These are phyloP conservation scores for Acrossocheilus fasciatus DNA, from an alignment of 2,797 vertebrate genomes.

Conservation along the genomic window DNA sequence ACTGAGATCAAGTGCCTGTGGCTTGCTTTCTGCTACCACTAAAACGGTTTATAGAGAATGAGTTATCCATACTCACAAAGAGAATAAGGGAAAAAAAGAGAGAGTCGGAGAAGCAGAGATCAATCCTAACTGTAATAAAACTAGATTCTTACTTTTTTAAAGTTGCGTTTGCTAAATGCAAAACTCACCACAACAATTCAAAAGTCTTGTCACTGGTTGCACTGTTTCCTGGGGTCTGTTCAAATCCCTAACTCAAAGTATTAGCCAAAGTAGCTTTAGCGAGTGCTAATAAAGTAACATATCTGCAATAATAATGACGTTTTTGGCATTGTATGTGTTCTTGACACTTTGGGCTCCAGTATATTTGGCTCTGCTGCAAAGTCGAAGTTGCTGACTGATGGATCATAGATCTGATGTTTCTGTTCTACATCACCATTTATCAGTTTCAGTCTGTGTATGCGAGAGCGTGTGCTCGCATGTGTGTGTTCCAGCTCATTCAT, in stretches of 20 bases:
- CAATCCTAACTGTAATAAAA: neutral
- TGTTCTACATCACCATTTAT: constrained; percentile 1
- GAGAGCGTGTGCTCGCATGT: neutral
- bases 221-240: neutral
- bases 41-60: constrained; percentile 22
- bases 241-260: neutral
- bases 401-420: neutral
- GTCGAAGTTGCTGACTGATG: neutral
- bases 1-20: constrained; percentile 58
- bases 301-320: neutral
- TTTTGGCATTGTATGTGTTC: constrained; percentile 4
- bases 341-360: neutral
- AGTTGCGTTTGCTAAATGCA: neutral
- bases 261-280: neutral
- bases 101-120: neutral
- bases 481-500: constrained; percentile 24
- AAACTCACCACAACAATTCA: neutral
- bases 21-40: constrained; percentile 29
- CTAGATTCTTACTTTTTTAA: neutral
- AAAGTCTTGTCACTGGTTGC: neutral
- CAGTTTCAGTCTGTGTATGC: neutral
- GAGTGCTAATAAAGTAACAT: constrained; percentile 1
- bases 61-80: constrained; percentile 19
- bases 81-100: neutral
- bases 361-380: neutral